Percentiles rank a stretch among this genome's conserved stretches.
Conservation (phyloP, 2,888 invertebrate genomes). For the Patella caerulea region DNA sequence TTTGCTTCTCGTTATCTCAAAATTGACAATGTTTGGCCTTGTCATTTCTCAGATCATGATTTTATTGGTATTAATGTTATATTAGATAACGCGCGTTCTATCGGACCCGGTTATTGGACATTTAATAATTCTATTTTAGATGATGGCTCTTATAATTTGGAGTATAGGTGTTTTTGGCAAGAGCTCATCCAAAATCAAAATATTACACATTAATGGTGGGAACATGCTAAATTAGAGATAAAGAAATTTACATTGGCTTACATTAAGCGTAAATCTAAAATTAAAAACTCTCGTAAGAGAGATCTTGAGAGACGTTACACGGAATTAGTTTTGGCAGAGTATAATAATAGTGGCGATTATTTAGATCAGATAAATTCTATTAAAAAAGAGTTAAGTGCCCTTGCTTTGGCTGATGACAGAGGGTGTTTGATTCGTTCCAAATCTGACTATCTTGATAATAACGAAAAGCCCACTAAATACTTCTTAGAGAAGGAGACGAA, state of each 20-base stretch:
- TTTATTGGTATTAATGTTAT: not conserved
- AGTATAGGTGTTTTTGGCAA: not conserved
- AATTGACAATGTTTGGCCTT: not conserved
- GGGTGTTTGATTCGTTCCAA: too few relatives aligned
- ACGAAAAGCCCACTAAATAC: too few relatives aligned
- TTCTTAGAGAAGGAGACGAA: too few relatives aligned
- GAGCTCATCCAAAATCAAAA: not conserved
- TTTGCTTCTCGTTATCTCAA: too few relatives aligned
- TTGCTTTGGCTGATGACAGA: too few relatives aligned
- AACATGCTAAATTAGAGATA: not conserved
- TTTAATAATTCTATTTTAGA: not conserved
- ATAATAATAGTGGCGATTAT: too few relatives aligned
- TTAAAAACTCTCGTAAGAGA: not conserved
- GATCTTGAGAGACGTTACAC: not conserved
- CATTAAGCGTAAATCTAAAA: not conserved
- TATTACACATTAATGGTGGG: not conserved
- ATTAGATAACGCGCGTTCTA: not conserved
- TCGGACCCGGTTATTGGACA: not conserved
- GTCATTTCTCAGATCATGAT: slow-evolving; percentile 7
- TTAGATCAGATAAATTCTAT: too few relatives aligned
- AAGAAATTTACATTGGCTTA: slow-evolving; percentile 5
- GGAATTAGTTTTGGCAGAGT: too few relatives aligned
- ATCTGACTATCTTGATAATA: too few relatives aligned
- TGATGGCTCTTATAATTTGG: not conserved
- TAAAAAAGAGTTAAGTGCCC: too few relatives aligned